Evolutionary conservation across 2,797 vertebrate genomes (phyloP).

Genomic region (Rhynchotus rufescens): DNA sequence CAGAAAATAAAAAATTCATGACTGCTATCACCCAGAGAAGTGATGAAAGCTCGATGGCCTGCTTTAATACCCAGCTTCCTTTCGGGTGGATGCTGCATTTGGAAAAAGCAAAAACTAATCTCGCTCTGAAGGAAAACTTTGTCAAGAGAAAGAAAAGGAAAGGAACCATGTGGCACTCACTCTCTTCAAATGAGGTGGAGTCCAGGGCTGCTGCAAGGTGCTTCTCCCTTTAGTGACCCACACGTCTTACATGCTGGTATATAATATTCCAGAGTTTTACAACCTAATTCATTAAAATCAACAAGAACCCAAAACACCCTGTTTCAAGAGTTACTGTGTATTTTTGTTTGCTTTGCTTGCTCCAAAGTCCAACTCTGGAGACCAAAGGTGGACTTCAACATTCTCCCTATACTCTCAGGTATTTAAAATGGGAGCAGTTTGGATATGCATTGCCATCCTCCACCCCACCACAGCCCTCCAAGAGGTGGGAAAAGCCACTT

Average conservation of each 20-base stretch:
- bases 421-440: background rate
- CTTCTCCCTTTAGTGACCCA: background rate
- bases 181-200: constrained; percentile 27
- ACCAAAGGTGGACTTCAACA: background rate
- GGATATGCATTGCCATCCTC: accelerated
- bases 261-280: background rate
- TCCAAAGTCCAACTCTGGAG: background rate
- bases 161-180: constrained; percentile 2
- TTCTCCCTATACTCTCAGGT: background rate
- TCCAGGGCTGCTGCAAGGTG: background rate
- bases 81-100: background rate
- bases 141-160: background rate
- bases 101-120: constrained; percentile 18
- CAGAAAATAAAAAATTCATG: constrained; percentile 82
- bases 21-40: constrained; percentile 52
- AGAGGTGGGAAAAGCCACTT: background rate
- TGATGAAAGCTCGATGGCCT: constrained; percentile 69
- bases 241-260: background rate
- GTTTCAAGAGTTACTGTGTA: background rate
- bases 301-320: background rate
- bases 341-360: background rate
- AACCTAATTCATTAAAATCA: background rate
- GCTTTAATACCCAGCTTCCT: constrained; percentile 66
- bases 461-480: background rate
- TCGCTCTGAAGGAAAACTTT: constrained; percentile 23